Evolutionary conservation across 2,797 vertebrate species (phyloP), one percentile per base, ranked within the genome.

Genomic region (Acanthis flammea): DNA sequence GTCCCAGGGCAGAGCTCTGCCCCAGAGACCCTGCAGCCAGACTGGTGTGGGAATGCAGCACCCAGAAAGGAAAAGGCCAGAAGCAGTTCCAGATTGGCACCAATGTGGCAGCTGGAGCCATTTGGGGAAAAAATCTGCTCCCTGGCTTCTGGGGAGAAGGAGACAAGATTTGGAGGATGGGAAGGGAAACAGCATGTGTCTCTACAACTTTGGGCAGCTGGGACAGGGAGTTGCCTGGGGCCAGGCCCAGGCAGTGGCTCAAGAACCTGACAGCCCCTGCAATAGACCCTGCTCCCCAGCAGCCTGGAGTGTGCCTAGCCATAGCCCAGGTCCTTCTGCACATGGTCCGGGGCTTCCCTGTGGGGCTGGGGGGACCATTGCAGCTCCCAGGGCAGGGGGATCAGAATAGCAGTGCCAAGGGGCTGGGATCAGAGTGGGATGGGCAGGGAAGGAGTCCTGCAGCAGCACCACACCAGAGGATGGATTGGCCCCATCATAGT

Each of bases 281-380:
- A 50, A n/a, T 0, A 0, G 27, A 13, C 35, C 14, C 27, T 50
- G 66, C 47, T 76, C 39, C 73, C 31, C 27, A 14, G 25, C 0
- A 0, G 19, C 23, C 24, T 5, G 4, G 33, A 60, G 30, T 4
- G 7, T 48, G 35, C 39, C 42, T 17, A 27, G 50, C 27, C 5
- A 6, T 3, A 81, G 53, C n/a, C 48, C 4, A 0, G 58, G 57
- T 78, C 28, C 15, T 55, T 62, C 53, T 66, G 57, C 65, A 44
- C 37, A 4, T 8, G 17, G 19, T 25, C 39, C 14, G 12, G 25
- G 18, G 24, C 10, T 60, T 53, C 28, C n/a, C 23, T 67, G n/a
- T 0, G 0, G n/a, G n/a, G 13, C n/a, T 60, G 18, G n/a, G 15
- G 44, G 10, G 44, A 35, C 21, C 47, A 18, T 2, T 18, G 50